phyloP scores from a whole-genome alignment of 2,888 invertebrate species.

The Charanyca ferruginea region DNA sequence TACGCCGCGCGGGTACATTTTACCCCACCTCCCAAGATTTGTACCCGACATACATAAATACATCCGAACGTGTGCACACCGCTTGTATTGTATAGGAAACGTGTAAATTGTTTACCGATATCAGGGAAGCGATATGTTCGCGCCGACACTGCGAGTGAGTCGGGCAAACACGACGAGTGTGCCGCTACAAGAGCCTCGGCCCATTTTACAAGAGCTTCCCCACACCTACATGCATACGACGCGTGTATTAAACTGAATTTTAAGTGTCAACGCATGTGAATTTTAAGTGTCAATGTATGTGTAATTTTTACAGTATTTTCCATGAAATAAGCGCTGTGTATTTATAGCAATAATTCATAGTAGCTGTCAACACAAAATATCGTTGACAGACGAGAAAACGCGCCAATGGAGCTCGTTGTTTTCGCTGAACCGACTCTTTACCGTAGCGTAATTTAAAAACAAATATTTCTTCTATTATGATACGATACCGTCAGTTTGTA shows the following conservation, averaged over 20 bases:
- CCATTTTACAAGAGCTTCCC: slow-evolving; percentile 63
- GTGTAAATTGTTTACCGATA: slow-evolving; percentile 78
- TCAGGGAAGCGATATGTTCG: slow-evolving; percentile 72
- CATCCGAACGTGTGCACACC: slow-evolving; percentile 57
- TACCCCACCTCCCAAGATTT: slow-evolving; percentile 66
- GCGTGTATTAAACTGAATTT: slow-evolving; percentile 52
- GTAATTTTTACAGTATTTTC: slow-evolving; percentile 1
- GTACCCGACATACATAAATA: slow-evolving; percentile 62
- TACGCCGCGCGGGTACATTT: slow-evolving; percentile 56
- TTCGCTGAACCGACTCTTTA: slow-evolving; percentile 23
- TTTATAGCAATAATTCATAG: slow-evolving; percentile 20
- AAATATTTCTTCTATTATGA: slow-evolving; percentile 38
- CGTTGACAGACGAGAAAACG: slow-evolving; percentile 31
- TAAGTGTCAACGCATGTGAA: slow-evolving; percentile 49
- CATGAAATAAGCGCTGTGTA: slow-evolving; percentile 11
- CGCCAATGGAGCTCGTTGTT: slow-evolving; percentile 15
- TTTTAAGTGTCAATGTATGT: slow-evolving; percentile 43
- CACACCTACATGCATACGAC: slow-evolving; percentile 59
- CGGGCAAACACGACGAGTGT: slow-evolving; percentile 66
- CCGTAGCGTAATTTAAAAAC: slow-evolving; percentile 45
- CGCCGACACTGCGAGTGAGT: slow-evolving; percentile 66
- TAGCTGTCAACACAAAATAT: slow-evolving; percentile 24
- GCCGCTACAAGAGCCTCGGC: slow-evolving; percentile 63
- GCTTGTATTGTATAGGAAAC: slow-evolving; percentile 66
- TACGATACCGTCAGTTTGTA: slow-evolving; percentile 48